phyloP scores from a whole-genome alignment of 1,140 invertebrate species.

The Drosophila pruinosa region DNA sequence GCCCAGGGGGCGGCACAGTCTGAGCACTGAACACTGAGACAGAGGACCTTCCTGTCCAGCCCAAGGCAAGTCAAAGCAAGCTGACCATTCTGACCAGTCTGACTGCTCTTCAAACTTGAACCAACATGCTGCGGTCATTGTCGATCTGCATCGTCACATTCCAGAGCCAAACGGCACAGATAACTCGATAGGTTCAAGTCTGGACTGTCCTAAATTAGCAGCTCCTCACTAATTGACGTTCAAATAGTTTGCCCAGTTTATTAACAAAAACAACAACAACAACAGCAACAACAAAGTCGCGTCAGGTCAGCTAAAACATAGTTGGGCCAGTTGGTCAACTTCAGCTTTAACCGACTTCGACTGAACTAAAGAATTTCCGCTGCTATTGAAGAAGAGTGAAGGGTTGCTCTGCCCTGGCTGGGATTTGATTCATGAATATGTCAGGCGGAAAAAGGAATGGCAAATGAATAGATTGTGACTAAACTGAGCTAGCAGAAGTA shows the following conservation, averaged over 20 bases:
- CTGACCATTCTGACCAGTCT: not conserved
- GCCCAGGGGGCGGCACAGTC: not conserved
- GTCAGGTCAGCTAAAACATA: constrained; percentile 32
- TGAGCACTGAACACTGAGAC: not conserved
- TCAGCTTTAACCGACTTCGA: not conserved
- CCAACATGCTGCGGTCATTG: not conserved
- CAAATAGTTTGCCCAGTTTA: constrained; percentile 66
- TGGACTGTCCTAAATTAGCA: constrained; percentile 75
- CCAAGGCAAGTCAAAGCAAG: not conserved
- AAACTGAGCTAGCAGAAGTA: too few relatives aligned
- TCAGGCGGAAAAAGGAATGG: constrained; percentile 9
- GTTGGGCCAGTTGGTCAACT: constrained; percentile 42
- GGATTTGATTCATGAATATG: constrained; percentile 38
- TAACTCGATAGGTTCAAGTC: constrained; percentile 34
- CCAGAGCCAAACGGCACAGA: constrained; percentile 43
- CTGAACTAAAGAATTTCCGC: not conserved
- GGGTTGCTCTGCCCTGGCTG: not conserved
- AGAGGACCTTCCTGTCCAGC: not conserved
- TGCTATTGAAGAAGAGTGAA: not conserved
- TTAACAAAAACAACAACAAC: constrained; percentile 54
- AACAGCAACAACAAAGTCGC: constrained; percentile 7
- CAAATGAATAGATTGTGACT: not conserved
- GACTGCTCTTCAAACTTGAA: not conserved
- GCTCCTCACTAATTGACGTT: constrained; percentile 61
- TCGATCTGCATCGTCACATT: constrained; percentile 22